phyloP scores from a whole-genome alignment of 2,113 vertebrate species.

The Pseudorasbora parva region DNA sequence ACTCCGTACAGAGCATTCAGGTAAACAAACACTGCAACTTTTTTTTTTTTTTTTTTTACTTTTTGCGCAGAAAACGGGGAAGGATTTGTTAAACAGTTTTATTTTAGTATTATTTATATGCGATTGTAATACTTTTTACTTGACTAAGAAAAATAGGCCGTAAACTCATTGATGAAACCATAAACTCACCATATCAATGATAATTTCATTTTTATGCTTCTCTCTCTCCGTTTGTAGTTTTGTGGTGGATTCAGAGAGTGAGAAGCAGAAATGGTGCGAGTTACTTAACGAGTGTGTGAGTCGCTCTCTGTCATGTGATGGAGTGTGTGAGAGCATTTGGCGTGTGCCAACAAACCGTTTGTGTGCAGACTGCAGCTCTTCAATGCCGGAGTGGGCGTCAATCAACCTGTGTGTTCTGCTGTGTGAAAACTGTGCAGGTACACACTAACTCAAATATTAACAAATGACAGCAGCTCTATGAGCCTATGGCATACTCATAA shows the following conservation, averaged over 20 bases:
- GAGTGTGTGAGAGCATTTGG: conserved; percentile 80
- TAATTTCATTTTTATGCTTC: not conserved
- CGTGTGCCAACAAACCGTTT: conserved; percentile 66
- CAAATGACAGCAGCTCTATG: not conserved
- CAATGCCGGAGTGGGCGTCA: conserved; percentile 81
- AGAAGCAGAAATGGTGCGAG: conserved; percentile 80
- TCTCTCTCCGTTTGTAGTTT: conserved; percentile 70
- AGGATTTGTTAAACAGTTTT: not conserved
- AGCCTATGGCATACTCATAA: too few species aligned
- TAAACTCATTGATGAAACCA: not conserved
- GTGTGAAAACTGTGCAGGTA: conserved; percentile 84
- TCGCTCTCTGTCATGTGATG: conserved; percentile 76
- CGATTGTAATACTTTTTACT: not conserved
- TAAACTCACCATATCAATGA: not conserved
- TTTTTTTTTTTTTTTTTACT: not conserved
- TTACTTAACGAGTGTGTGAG: conserved; percentile 74
- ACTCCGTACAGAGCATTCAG: conserved; percentile 83
- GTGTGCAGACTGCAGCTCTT: conserved; percentile 78
- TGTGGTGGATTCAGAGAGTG: conserved; percentile 70
- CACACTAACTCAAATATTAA: not conserved
- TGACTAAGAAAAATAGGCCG: not conserved
- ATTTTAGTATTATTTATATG: not conserved
- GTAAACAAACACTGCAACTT: conserved; percentile 58
- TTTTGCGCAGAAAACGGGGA: not conserved
- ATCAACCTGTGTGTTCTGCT: conserved; percentile 84